Conservation (phyloP, 2,113 vertebrate species). For the Pogonocichla stellata region DNA sequence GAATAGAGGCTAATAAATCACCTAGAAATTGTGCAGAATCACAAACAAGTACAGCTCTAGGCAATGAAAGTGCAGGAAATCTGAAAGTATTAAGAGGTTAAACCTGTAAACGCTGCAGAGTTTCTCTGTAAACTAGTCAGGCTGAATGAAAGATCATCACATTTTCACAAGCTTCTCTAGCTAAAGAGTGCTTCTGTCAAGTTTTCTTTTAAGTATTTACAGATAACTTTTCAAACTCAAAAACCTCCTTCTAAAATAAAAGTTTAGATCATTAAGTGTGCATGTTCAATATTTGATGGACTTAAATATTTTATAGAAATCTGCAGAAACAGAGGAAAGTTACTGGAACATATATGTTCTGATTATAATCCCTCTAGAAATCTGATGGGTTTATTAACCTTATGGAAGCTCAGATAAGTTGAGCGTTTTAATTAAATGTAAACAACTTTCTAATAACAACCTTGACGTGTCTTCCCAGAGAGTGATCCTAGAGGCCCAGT, state of each 20-base stretch:
- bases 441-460: constrained; percentile 50
- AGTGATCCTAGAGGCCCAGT: constrained; percentile 56
- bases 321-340: background rate
- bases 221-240: background rate
- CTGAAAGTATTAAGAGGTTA: background rate
- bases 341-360: constrained; percentile 13
- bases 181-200: background rate
- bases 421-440: constrained; percentile 49
- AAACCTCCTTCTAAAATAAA: constrained; percentile 8
- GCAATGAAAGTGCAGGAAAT: background rate
- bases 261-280: constrained; percentile 15
- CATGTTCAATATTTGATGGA: constrained; percentile 34
- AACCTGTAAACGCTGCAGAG: background rate
- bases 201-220: background rate
- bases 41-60: background rate
- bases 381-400: constrained; percentile 12
- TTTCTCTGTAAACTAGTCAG: background rate
- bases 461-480: constrained; percentile 40
- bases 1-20: background rate
- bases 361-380: constrained; percentile 44
- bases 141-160: background rate
- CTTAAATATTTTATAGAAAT: constrained; percentile 54
- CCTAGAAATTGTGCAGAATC: background rate
- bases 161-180: background rate
- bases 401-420: constrained; percentile 23